A percentile compares a stretch with the other conserved stretches of the same genome.
These are phyloP conservation scores for Phacellophora camtschatica DNA, from an alignment of 30 jellyfish, hydroid and myxozoan genomes.

Conservation along the genomic window DNA sequence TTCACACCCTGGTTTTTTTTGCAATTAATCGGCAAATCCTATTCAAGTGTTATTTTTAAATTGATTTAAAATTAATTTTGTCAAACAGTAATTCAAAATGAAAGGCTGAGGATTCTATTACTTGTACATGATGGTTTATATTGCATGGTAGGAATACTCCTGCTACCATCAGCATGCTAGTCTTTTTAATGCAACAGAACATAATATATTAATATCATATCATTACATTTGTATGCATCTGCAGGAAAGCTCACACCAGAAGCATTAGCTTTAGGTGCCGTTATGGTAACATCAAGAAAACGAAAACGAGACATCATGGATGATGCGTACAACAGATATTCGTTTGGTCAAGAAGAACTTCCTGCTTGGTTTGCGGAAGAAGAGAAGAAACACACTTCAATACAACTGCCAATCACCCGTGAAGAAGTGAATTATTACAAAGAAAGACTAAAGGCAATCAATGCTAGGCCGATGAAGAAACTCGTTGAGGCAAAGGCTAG, in stretches of 20 bases:
- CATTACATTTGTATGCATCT: neutral
- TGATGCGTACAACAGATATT: conserved; percentile 89
- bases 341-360: conserved; percentile 78
- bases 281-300: conserved; percentile 97
- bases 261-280: conserved; percentile 96
- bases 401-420: conserved; percentile 88
- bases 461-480: conserved; percentile 97
- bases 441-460: conserved; percentile 83
- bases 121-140: too few species aligned
- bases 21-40: too few species aligned
- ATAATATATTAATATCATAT: neutral
- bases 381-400: conserved; percentile 85
- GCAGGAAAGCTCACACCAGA: conserved; percentile 81
- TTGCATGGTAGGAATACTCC: too few species aligned
- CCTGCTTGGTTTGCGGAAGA: conserved; percentile 98
- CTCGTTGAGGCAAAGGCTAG: conserved; percentile 94
- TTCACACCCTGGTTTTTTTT: too few species aligned
- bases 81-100: too few species aligned
- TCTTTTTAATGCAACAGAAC: too few species aligned
- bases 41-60: too few species aligned
- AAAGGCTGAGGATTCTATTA: too few species aligned
- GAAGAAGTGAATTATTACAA: conserved; percentile 90
- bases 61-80: too few species aligned
- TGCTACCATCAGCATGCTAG: too few species aligned
- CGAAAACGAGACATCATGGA: conserved; percentile 91